Evolutionary conservation across 1,140 invertebrate species (phyloP).

Genomic region (Pygmarrhopalites habei): DNA sequence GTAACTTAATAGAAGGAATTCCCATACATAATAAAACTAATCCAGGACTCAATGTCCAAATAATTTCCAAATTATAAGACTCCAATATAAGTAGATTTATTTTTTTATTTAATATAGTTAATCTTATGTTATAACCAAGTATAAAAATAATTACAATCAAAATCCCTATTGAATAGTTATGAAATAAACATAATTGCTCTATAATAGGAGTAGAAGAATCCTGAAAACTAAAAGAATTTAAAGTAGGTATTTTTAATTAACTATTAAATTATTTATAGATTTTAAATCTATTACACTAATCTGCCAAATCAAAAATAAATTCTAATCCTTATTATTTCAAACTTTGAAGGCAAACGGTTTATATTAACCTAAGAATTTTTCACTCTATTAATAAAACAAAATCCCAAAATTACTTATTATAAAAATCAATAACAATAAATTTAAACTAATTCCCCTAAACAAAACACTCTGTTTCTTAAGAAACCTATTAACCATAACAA

Average conservation of each 20-base stretch:
- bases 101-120: constrained; percentile 42
- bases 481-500: too few species aligned
- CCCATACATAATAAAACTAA: constrained; percentile 60
- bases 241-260: constrained; percentile 48
- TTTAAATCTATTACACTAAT: constrained; percentile 53
- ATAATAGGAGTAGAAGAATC: constrained; percentile 52
- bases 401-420: too few species aligned
- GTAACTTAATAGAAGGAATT: constrained; percentile 52
- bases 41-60: constrained; percentile 54
- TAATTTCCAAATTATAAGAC: constrained; percentile 53
- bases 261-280: constrained; percentile 50
- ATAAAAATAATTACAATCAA: constrained; percentile 45
- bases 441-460: too few species aligned
- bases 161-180: constrained; percentile 52
- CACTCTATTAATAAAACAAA: too few species aligned
- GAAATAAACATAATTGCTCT: constrained; percentile 55
- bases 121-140: constrained; percentile 41
- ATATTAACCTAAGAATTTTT: too few species aligned
- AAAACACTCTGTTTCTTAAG: too few species aligned
- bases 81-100: constrained; percentile 44
- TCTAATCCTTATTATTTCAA: too few species aligned
- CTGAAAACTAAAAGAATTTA: constrained; percentile 50
- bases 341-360: too few species aligned
- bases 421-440: too few species aligned
- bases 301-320: constrained; percentile 52